Evolutionary conservation across 2,888 invertebrate genomes (phyloP).

Genomic region (Neoscelio sp.): DNA sequence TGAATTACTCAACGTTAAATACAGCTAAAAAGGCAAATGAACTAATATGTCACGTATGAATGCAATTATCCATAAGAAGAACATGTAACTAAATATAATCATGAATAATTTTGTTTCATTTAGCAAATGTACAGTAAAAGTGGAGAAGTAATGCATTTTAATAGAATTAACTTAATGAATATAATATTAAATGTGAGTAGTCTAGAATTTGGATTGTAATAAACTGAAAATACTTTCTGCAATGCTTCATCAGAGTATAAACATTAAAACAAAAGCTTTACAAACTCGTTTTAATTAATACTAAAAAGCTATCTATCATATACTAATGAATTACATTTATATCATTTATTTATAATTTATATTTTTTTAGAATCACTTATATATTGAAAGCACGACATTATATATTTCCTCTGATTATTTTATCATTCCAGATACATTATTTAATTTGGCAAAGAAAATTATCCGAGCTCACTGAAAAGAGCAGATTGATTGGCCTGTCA

Average conservation of each 20-base stretch:
- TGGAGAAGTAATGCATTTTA: conserved; percentile 15
- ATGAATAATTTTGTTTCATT: conserved; percentile 24
- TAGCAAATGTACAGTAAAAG: conserved; percentile 37
- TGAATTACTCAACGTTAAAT: conserved; percentile 70
- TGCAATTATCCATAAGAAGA: no score
- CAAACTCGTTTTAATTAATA: no score
- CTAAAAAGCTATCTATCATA: no score
- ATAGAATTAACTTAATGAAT: conserved; percentile 33
- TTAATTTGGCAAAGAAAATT: conserved; percentile 21
- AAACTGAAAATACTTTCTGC: conserved; percentile 27
- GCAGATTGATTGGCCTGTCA: conserved; percentile 51
- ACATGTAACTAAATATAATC: conserved; percentile 16
- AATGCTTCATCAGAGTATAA: no score
- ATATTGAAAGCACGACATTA: conserved; percentile 8
- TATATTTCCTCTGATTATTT: conserved; percentile 19
- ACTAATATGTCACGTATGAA: no score
- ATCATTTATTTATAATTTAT: neutral
- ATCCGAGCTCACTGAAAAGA: conserved; percentile 8
- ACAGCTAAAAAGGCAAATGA: no score
- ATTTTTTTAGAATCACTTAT: neutral
- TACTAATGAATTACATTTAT: no score
- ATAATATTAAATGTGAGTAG: conserved; percentile 37
- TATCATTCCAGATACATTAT: conserved; percentile 8
- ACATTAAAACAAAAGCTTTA: conserved; percentile 19
- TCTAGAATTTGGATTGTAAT: conserved; percentile 23